Evolutionary conservation across 2,888 invertebrate genomes (phyloP), one percentile per base, ranked within the genome.

Genomic region (Bombylius discolor): DNA sequence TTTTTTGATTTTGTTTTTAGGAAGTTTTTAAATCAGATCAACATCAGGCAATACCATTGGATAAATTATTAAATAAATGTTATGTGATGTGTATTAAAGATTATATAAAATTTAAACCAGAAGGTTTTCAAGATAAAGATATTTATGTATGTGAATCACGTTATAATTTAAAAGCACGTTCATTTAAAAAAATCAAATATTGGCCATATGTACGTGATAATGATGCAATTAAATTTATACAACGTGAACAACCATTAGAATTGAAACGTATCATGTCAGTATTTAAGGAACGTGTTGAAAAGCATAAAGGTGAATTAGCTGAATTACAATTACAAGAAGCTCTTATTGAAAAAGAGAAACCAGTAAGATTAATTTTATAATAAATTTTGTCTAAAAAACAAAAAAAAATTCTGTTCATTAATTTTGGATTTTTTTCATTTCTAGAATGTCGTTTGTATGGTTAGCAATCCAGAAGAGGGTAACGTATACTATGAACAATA

Each of bases 111-210:
- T 83, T 82, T 71, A 82, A 81, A 62, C 95, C 97, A 0, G 89
- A 90, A 78, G 85, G 87, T 31, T 89, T 90, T 67, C 80, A 84
- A 0, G 93, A 95, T 60, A 91, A 92, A 67, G 96, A 99, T 73
- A 87, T 98, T 2, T 99, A 88, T 68, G 96, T 98, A 0, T 98
- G 98, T 71, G 98, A 99, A 75, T 95, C 92, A 23, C 81, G 95
- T 6, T 99, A 99, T 74, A 89, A 86, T 63, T 85, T 90, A 0
- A 85, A 84, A 64, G 82, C 84, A 45, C 82, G 93, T 59, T 84
- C 85, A 65, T 98, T 98, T 74, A 94, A 94, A 74, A 97, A 97
- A 75, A 92, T 98, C 58, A 92, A 91, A 74, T 82, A 81, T 60
- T 87, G 82, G 87, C 81, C 79, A 65, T 70, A 69, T 51, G 57